Evolutionary conservation across 2,797 vertebrate genomes (phyloP).

Genomic region (Ptychobarbus kaznakovi): DNA sequence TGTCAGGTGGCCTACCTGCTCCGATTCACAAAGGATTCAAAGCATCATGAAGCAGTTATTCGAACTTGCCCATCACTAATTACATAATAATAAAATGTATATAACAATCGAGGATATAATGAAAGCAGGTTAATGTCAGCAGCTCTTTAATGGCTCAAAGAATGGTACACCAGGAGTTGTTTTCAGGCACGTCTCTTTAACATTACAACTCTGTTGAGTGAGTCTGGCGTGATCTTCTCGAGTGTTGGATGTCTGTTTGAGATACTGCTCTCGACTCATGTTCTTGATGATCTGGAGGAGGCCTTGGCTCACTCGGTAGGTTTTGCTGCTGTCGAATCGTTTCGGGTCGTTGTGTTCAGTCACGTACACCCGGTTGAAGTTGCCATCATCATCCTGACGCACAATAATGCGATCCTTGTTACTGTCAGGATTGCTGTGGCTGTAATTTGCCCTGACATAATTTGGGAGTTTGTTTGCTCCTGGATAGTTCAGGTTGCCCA

Average conservation of each 20-base stretch:
- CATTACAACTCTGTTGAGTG: rapidly evolving
- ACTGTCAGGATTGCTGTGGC: rapidly evolving
- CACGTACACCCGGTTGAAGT: conserved; percentile 22
- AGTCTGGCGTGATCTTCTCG: rapidly evolving
- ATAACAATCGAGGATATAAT: not conserved
- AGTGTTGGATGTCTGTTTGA: not conserved
- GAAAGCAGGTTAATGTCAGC: not conserved
- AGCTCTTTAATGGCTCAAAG: conserved; percentile 10
- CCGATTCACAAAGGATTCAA: not conserved
- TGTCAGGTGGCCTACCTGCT: not conserved
- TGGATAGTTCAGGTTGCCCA: conserved; percentile 44
- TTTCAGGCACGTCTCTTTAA: not conserved
- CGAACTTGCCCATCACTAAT: not conserved
- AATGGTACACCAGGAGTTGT: conserved; percentile 48
- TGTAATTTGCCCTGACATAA: conserved; percentile 3
- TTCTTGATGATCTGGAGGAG: conserved; percentile 22
- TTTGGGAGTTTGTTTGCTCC: not conserved
- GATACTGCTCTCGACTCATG: not conserved
- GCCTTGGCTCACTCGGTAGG: conserved; percentile 40
- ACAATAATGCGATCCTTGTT: conserved; percentile 62
- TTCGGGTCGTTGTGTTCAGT: conserved; percentile 26
- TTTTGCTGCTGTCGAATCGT: not conserved
- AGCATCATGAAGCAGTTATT: not conserved
- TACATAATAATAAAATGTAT: not conserved
- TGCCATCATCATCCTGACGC: not conserved